phyloP scores from a whole-genome alignment of 2,888 invertebrate genomes.

The Volucella inanis region DNA sequence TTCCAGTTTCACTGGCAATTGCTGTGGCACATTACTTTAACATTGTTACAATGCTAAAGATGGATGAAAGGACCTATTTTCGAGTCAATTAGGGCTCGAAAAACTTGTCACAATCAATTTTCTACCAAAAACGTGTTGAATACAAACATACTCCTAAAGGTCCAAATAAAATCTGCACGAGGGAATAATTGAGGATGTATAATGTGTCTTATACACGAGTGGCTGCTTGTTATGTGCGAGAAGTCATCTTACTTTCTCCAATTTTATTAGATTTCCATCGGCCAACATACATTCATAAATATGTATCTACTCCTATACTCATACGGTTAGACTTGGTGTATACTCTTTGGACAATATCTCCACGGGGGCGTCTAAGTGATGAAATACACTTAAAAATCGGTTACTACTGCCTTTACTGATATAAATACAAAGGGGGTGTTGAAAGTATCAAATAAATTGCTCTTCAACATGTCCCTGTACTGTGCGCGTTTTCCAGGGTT shows the following conservation, averaged over 20 bases:
- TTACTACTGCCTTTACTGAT: conserved; percentile 39
- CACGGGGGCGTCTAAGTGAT: conserved; percentile 24
- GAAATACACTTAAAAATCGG: conserved; percentile 54
- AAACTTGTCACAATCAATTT: conserved; percentile 66
- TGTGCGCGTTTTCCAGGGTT: conserved; percentile 24
- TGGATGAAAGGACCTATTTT: conserved; percentile 17
- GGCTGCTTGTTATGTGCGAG: conserved; percentile 11
- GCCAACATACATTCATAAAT: background rate
- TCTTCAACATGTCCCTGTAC: conserved; percentile 49
- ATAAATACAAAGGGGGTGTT: conserved; percentile 26
- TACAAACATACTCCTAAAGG: background rate
- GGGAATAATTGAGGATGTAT: conserved; percentile 20
- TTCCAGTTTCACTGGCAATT: conserved; percentile 9
- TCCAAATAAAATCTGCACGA: conserved; percentile 14
- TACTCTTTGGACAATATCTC: conserved; percentile 33
- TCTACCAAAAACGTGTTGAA: conserved; percentile 10
- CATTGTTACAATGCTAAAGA: background rate
- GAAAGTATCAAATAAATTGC: conserved; percentile 58
- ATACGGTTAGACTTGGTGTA: too few relatives aligned
- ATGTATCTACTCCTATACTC: too few relatives aligned
- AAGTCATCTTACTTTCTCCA: background rate
- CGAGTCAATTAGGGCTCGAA: conserved; percentile 56
- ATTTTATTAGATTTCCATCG: background rate
- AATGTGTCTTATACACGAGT: conserved; percentile 3
- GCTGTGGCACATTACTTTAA: background rate